These are phyloP conservation scores for Zhuqinia jingwanae DNA, from an alignment of 2,888 invertebrate genomes.

Conservation along the genomic window DNA sequence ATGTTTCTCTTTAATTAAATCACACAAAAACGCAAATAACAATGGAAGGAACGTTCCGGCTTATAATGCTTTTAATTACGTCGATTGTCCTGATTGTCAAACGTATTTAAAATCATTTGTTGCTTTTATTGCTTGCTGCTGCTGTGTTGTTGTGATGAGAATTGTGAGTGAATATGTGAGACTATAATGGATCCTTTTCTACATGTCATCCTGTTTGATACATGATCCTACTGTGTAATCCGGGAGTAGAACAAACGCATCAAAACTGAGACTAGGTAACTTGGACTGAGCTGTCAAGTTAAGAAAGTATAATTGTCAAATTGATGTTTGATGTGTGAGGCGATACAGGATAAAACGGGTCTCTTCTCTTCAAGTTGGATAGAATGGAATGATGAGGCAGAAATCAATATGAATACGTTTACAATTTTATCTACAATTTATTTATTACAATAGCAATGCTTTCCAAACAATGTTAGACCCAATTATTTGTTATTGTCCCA, in stretches of 20 bases:
- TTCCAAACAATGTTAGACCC: not conserved
- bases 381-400: not conserved
- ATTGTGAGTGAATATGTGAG: not conserved
- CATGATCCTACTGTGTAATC: slow-evolving; percentile 9
- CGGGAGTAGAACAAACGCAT: not conserved
- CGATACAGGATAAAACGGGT: no score
- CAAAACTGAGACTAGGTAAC: not conserved
- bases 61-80: slow-evolving; percentile 43
- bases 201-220: slow-evolving; percentile 11
- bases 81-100: slow-evolving; percentile 42
- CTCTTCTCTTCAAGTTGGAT: no score
- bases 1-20: slow-evolving; percentile 28
- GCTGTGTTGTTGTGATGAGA: no score
- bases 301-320: slow-evolving; percentile 36
- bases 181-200: no score
- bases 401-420: not conserved
- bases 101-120: slow-evolving; percentile 22
- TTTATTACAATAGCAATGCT: no score
- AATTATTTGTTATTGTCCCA: not conserved
- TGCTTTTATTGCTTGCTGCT: no score
- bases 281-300: slow-evolving; percentile 34
- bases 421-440: not conserved
- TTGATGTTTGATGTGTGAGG: not conserved
- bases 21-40: not conserved
- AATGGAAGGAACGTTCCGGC: slow-evolving; percentile 7